These are phyloP conservation scores for Plestiodon gilberti DNA, from an alignment of 2,113 vertebrate species.

Conservation along the genomic window DNA sequence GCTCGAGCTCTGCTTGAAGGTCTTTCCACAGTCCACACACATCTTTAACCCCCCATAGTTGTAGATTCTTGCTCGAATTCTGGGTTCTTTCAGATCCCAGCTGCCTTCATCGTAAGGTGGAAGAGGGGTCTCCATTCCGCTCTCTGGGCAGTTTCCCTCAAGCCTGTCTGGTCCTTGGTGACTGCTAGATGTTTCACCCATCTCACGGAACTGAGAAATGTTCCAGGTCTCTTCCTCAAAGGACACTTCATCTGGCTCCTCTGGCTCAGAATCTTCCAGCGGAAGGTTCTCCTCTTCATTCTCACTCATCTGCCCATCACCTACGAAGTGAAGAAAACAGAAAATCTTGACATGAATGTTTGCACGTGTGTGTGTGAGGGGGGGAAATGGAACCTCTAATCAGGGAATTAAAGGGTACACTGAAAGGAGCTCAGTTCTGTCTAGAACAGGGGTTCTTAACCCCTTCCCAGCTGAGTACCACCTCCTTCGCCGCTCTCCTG, in stretches of 20 bases:
- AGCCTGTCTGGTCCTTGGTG: not conserved
- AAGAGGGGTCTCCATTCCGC: not conserved
- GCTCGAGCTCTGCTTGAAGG: conserved; percentile 59
- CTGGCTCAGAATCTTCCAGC: not conserved
- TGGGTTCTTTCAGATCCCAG: conserved; percentile 12
- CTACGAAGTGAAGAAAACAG: not conserved
- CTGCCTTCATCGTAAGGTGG: not conserved
- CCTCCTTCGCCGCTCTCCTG: too few relatives aligned
- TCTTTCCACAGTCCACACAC: conserved; percentile 59
- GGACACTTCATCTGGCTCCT: not conserved
- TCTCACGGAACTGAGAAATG: not conserved
- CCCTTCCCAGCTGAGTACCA: too few relatives aligned
- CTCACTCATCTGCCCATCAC: not conserved
- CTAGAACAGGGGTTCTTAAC: too few relatives aligned
- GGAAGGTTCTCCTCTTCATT: not conserved
- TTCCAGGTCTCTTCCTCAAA: not conserved
- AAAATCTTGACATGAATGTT: not conserved
- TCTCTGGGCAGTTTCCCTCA: not conserved
- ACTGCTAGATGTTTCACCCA: not conserved
- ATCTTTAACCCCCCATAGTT: conserved; percentile 55
- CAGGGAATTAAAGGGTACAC: too few relatives aligned
- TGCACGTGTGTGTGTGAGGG: too few relatives aligned
- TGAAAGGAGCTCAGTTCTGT: not conserved
- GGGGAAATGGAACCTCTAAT: too few relatives aligned
- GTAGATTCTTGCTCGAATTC: conserved; percentile 39